These are phyloP conservation scores for Stenodera caucasica DNA, from an alignment of 2,888 invertebrate genomes.

Conservation along the genomic window DNA sequence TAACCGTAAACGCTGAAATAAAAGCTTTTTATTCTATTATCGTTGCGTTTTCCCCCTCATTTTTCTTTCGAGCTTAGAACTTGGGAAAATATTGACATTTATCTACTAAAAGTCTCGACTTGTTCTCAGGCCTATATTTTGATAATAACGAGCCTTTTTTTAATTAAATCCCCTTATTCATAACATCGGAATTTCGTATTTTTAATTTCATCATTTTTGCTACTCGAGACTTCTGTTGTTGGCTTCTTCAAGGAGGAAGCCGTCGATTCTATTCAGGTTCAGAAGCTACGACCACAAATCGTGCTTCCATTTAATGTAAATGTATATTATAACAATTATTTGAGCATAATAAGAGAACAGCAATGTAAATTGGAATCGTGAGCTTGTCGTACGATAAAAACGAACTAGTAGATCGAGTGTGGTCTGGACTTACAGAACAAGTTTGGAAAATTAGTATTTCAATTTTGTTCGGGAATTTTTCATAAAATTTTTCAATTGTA, in stretches of 20 bases:
- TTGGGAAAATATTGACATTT: constrained; percentile 23
- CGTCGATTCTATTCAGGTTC: constrained; percentile 20
- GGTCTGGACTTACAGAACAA: constrained; percentile 20
- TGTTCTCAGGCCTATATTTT: not conserved
- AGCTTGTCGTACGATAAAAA: constrained; percentile 28
- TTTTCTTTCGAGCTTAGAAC: not conserved
- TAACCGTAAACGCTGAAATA: constrained; percentile 32
- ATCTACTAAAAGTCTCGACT: constrained; percentile 8
- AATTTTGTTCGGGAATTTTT: not conserved
- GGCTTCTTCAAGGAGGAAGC: constrained; percentile 17
- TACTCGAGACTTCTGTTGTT: not conserved
- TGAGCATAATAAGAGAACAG: constrained; percentile 39
- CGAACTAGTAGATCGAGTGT: constrained; percentile 22
- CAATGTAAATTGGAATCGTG: constrained; percentile 46
- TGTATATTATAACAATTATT: constrained; percentile 44
- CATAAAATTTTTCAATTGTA: not conserved
- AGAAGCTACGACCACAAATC: constrained; percentile 34
- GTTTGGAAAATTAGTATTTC: constrained; percentile 1
- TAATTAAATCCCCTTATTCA: too few species aligned
- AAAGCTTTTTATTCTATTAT: constrained; percentile 33
- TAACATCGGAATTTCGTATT: too few species aligned
- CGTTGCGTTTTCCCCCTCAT: constrained; percentile 11
- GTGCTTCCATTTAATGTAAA: constrained; percentile 44
- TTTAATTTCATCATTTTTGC: too few species aligned
- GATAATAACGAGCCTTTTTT: not conserved